phyloP scores from a whole-genome alignment of 64 coral and sea anemone genomes.

The Montipora sp. region DNA sequence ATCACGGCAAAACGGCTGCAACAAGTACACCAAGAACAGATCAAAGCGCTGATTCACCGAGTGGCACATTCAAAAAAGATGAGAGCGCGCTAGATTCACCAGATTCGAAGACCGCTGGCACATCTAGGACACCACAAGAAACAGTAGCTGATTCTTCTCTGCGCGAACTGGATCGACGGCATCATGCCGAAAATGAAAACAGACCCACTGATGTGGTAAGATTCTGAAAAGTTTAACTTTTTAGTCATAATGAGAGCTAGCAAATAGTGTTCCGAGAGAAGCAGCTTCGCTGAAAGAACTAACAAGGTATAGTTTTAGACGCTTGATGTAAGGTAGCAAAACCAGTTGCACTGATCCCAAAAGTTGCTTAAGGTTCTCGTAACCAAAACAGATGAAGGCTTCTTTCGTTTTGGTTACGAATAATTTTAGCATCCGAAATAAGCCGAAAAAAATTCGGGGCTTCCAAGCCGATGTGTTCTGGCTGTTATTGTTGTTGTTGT shows the following conservation, averaged over 20 bases:
- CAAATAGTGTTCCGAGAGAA: too few relatives aligned
- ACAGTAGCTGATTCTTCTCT: constrained; percentile 39
- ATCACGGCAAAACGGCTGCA: constrained; percentile 41
- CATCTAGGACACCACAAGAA: not conserved
- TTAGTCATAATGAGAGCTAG: too few relatives aligned
- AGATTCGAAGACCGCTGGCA: not conserved
- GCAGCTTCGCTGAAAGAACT: too few relatives aligned
- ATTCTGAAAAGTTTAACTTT: not conserved
- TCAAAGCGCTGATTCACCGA: not conserved
- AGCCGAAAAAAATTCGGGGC: too few relatives aligned
- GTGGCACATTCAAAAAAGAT: not conserved
- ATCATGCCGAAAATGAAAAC: not conserved
- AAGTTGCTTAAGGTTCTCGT: too few relatives aligned
- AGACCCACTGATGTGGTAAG: constrained; percentile 38
- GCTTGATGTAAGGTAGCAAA: too few relatives aligned
- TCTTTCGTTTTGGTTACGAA: too few relatives aligned
- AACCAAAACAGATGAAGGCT: too few relatives aligned
- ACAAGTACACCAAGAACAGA: constrained; percentile 4
- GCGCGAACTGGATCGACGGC: not conserved
- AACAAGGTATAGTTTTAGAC: too few relatives aligned
- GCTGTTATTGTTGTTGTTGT: not conserved
- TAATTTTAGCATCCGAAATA: too few relatives aligned
- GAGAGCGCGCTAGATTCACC: not conserved
- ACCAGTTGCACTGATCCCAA: too few relatives aligned
- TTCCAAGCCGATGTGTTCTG: too few relatives aligned